Evolutionary conservation across 1,140 invertebrate species (phyloP).

Genomic region (Drosophila arawakana): DNA sequence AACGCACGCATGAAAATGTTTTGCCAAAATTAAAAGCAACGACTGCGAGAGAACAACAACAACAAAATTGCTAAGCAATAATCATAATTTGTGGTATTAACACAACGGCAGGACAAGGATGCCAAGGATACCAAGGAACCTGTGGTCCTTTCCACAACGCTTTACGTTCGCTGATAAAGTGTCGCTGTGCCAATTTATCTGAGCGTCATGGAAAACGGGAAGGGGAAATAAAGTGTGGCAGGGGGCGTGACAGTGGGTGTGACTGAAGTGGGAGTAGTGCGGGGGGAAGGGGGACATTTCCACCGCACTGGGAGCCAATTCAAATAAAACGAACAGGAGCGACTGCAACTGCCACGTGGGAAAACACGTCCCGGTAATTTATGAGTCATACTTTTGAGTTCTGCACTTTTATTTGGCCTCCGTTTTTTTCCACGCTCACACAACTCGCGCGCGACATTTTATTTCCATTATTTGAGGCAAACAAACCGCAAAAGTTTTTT

Average conservation of each 20-base stretch:
- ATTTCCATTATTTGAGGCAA: conserved; percentile 63
- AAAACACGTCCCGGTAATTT: conserved; percentile 70
- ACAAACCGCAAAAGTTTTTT: conserved; percentile 65
- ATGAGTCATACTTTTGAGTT: conserved; percentile 71
- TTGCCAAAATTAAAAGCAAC: conserved; percentile 56
- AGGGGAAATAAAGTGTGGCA: not conserved
- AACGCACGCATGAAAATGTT: conserved; percentile 43
- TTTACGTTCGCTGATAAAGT: conserved; percentile 50
- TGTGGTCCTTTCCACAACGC: conserved; percentile 26
- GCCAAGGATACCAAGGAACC: conserved; percentile 2
- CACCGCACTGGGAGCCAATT: conserved; percentile 23
- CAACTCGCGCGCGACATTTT: conserved; percentile 42
- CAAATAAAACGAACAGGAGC: conserved; percentile 34
- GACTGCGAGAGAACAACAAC: conserved; percentile 8
- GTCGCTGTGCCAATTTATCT: conserved; percentile 50
- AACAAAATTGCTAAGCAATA: conserved; percentile 73
- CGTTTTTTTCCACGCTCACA: not conserved
- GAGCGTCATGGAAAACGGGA: not conserved
- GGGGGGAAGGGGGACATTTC: conserved; percentile 9
- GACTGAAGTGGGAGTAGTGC: not conserved
- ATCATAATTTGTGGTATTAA: conserved; percentile 78
- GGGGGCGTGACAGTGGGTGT: not conserved
- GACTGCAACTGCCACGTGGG: conserved; percentile 67
- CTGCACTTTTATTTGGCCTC: conserved; percentile 46
- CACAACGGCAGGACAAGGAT: conserved; percentile 5